Base-by-base conservation (phyloP, 1,140 invertebrate genomes). In the Drosophila miranda region DNA sequence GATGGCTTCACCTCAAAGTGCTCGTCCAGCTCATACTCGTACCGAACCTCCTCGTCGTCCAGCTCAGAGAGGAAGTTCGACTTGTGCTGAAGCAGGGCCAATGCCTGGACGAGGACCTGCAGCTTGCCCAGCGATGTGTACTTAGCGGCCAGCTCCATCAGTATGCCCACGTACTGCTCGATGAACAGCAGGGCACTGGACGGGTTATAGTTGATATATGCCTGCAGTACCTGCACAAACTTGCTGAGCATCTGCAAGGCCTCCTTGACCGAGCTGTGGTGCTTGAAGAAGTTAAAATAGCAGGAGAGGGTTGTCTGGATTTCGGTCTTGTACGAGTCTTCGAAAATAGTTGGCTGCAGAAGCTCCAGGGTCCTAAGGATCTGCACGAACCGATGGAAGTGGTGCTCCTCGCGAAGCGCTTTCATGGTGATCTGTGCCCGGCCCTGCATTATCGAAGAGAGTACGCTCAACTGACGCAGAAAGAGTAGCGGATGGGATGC, bases 401-500 rank as follows among this genome's bases (percentile, higher is more conserved):
- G 95, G 83, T 97, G 95, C 54, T 95, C 93, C 42, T 94, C 93
- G 68, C 94, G 93, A 69, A 98, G 94, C 1, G 96, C 94, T 44
- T 92, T 90, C 88, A 95, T 95, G 16, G 95, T 94, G 57, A 96
- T 93, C 70, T 96, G 94, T 11, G 94, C 95, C 66, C 95, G 92
- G 23, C 97, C 97, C 86, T 95, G 94, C 45, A 99, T 92, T 21
- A 97, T 93, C 0, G 96, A 95, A 0, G 95, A 95, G 8, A 98
- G 91, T 91, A 98, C 94, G 0, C 96, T 95, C 60, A 99, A 91
- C 88, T 98, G 97, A 21, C 97, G 93, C 2, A 97, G 90, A 2
- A 98, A 94, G 0, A 99, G 92, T 56, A 96, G 92, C 0, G 96
- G 96, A 93, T 98, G 97, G 43, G 94, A 94, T 43, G 95, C 94